These are phyloP conservation scores for Gallinago paraguaiae DNA, from an alignment of 2,113 vertebrate genomes.

Conservation along the genomic window DNA sequence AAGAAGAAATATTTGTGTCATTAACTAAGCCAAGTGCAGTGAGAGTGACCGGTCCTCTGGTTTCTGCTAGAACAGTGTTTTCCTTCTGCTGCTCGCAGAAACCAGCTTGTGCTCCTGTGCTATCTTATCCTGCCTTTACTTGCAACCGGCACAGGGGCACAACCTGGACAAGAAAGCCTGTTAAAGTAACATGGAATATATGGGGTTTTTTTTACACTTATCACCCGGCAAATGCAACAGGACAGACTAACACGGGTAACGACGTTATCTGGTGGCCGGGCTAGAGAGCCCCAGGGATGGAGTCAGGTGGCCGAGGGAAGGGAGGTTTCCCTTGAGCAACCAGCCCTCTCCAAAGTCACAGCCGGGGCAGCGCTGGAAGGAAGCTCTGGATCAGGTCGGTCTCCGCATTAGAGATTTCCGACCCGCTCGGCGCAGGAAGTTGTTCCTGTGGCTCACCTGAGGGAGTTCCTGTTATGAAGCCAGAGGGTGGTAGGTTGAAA, in stretches of 20 bases:
- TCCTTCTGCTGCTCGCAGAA: not conserved
- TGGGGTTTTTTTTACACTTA: not conserved
- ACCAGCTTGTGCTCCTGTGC: not conserved
- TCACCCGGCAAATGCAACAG: not conserved
- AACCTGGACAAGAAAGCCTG: not conserved
- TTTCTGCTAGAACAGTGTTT: not conserved
- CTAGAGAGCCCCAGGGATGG: not conserved
- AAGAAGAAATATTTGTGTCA: not conserved
- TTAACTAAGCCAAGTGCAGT: not conserved
- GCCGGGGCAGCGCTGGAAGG: slow-evolving; percentile 76
- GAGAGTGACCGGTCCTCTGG: not conserved
- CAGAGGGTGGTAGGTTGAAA: slow-evolving; percentile 63
- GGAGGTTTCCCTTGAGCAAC: slow-evolving; percentile 25
- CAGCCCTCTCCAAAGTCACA: slow-evolving; percentile 52
- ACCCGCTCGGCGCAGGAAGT: slow-evolving; percentile 71
- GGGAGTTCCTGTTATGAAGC: slow-evolving; percentile 81
- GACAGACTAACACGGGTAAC: not conserved
- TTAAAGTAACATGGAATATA: not conserved
- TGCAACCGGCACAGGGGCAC: rapidly evolving
- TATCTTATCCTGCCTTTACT: not conserved
- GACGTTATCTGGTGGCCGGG: not conserved
- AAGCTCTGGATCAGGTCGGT: slow-evolving; percentile 60
- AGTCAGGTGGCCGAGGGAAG: slow-evolving; percentile 17
- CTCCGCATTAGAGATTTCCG: slow-evolving; percentile 74
- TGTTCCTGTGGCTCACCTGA: slow-evolving; percentile 79